A percentile compares a stretch with the other conserved stretches of the same genome.
Evolutionary conservation across 2,797 vertebrate genomes (phyloP).

Genomic region (Octomys mimax): DNA sequence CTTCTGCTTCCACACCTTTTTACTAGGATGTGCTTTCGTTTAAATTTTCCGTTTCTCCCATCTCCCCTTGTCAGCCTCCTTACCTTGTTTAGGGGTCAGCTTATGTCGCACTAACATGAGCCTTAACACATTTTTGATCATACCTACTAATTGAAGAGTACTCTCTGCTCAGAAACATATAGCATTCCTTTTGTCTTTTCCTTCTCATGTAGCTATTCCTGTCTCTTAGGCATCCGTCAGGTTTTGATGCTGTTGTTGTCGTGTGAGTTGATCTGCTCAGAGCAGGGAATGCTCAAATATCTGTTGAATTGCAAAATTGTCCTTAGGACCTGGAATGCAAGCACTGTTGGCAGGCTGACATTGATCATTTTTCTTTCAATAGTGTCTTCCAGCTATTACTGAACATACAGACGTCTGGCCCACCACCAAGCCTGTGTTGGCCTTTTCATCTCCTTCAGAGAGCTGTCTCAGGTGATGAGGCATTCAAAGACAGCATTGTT

Average conservation of each 20-base stretch:
- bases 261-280: not conserved
- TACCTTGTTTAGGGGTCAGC: not conserved
- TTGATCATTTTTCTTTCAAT: not conserved
- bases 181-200: not conserved
- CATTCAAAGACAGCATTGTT: conserved; percentile 72
- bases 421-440: not conserved
- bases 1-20: not conserved
- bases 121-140: not conserved
- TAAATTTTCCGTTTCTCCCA: not conserved
- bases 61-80: not conserved
- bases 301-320: not conserved
- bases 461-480: not conserved
- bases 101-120: not conserved
- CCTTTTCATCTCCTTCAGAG: conserved; percentile 29
- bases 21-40: not conserved
- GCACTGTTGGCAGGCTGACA: not conserved
- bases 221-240: not conserved
- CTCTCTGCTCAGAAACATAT: not conserved
- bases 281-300: not conserved
- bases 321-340: conserved; percentile 23
- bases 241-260: not conserved
- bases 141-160: not conserved
- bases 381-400: not conserved
- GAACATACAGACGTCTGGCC: not conserved
- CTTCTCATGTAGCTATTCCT: not conserved